Evolutionary conservation across 2,797 vertebrate species (phyloP), one percentile per base, ranked within the genome.

Genomic region (Crenichthys baileyi): DNA sequence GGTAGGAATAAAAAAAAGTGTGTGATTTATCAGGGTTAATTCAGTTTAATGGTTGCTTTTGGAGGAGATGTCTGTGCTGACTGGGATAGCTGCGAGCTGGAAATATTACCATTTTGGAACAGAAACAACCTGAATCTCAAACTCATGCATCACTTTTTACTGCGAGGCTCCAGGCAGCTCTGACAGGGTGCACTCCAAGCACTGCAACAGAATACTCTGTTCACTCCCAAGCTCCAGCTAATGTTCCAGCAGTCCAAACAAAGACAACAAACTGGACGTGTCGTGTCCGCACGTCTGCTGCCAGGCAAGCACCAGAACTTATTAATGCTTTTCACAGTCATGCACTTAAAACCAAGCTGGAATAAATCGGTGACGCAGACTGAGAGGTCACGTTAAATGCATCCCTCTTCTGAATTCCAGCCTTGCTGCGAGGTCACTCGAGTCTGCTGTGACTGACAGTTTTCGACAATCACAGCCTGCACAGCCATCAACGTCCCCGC

Each of bases 301-400:
- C 74, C 70, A 48, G 53, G 61, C 18, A 18, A 55, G 60, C 75
- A 41, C 24, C 74, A 76, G 76, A 41, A 73, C 88, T 85, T 86
- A 91, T 88, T 86, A 90, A 93, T 91, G 88, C 79, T 72, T 68
- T 79, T 79, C 88, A 77, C 87, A 83, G 82, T 67, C 36, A n/a
- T 13, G 78, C 75, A 87, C 87, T 89, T 89, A 80, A 87, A 86
- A 85, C 77, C 79, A 1, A 79, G 83, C 78, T 36, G 68, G 65
- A 87, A 91, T 90, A 89, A 85, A 89, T 82, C 67, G 3, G 79
- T 80, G 92, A 86, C 83, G 72, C 77, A 86, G 91, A 79, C 87
- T 15, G 44, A 91, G 87, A 86, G 90, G 93, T 93, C 89, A 93
- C 70, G 70, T 78, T 65, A 51, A 84, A 93, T 55, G 78, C 88